A percentile compares a stretch with the other conserved stretches of the same genome.
Evolutionary conservation across 2,888 invertebrate genomes (phyloP).

Genomic region (Hololepta plana): DNA sequence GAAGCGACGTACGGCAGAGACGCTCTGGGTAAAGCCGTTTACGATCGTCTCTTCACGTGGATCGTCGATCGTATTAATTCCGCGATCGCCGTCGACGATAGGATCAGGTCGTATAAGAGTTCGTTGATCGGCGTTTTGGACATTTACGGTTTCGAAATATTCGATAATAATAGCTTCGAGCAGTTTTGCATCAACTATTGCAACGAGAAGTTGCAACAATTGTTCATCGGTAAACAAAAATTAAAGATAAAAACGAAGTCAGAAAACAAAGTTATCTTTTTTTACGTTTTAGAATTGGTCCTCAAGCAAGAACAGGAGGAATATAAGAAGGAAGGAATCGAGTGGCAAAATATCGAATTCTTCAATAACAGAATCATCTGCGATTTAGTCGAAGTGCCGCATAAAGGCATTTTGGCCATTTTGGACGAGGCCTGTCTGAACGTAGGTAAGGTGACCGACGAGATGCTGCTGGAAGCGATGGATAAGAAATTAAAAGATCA

Average conservation of each 20-base stretch:
- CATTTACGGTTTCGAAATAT: slow-evolving; percentile 98
- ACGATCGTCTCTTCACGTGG: slow-evolving; percentile 88
- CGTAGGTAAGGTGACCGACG: slow-evolving; percentile 76
- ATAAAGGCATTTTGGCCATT: slow-evolving; percentile 76
- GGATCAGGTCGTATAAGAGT: slow-evolving; percentile 39
- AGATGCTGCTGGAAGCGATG: slow-evolving; percentile 83
- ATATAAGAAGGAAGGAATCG: slow-evolving; percentile 86
- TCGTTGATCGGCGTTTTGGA: slow-evolving; percentile 90
- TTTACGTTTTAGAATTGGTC: slow-evolving; percentile 58
- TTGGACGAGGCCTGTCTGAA: slow-evolving; percentile 95
- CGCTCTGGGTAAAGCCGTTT: slow-evolving; percentile 89
- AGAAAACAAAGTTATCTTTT: slow-evolving; percentile 6
- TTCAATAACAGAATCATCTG: slow-evolving; percentile 96
- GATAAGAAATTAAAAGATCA: slow-evolving; percentile 72
- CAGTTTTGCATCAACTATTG: slow-evolving; percentile 99
- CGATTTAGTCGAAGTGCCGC: slow-evolving; percentile 85
- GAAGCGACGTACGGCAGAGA: slow-evolving; percentile 82
- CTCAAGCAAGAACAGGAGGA: slow-evolving; percentile 97
- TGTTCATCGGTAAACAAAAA: slow-evolving; percentile 90
- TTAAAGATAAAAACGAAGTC: too few relatives aligned
- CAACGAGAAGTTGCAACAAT: slow-evolving; percentile 94
- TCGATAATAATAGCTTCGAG: slow-evolving; percentile 93
- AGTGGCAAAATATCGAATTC: slow-evolving; percentile 87
- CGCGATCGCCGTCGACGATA: slow-evolving; percentile 55
- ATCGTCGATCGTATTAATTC: slow-evolving; percentile 84